phyloP scores from a whole-genome alignment of 1,140 invertebrate genomes.

The Zaprionus africanus region DNA sequence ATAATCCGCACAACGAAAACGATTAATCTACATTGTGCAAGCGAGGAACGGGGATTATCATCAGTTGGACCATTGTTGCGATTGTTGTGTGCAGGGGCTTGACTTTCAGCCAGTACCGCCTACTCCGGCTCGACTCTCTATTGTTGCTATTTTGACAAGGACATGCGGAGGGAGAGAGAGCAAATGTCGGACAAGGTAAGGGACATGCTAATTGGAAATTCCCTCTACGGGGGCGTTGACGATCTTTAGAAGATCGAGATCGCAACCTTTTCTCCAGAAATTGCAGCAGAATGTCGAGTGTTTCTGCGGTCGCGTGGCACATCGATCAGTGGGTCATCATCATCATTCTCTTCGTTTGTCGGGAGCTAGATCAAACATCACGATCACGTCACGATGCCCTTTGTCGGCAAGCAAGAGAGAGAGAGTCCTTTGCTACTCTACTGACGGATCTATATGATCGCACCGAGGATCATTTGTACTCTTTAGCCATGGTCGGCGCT shows the following conservation, averaged over 20 bases:
- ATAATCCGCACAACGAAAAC: slow-evolving; percentile 79
- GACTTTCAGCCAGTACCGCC: slow-evolving; percentile 70
- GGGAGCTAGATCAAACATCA: slow-evolving; percentile 71
- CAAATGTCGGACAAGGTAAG: slow-evolving; percentile 57
- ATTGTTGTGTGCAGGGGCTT: slow-evolving; percentile 21
- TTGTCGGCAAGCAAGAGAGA: slow-evolving; percentile 51
- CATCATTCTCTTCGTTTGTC: slow-evolving; percentile 15
- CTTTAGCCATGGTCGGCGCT: slow-evolving; percentile 75
- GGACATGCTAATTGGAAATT: slow-evolving; percentile 74
- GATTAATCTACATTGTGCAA: slow-evolving; percentile 64
- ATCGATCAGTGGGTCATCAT: slow-evolving; percentile 68
- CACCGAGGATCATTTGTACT: slow-evolving; percentile 72
- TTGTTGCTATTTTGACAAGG: slow-evolving; percentile 79
- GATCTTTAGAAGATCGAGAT: slow-evolving; percentile 59
- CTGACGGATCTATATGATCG: slow-evolving; percentile 22
- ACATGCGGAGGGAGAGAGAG: slow-evolving; percentile 9
- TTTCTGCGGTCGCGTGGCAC: slow-evolving; percentile 74
- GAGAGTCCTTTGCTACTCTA: slow-evolving; percentile 13
- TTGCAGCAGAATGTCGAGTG: slow-evolving; percentile 59
- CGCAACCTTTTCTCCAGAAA: slow-evolving; percentile 60
- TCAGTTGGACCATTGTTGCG: slow-evolving; percentile 68
- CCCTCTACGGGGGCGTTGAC: slow-evolving; percentile 48
- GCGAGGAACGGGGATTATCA: slow-evolving; percentile 60
- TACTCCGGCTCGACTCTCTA: slow-evolving; percentile 32
- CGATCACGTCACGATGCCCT: slow-evolving; percentile 11